Conservation (phyloP, 2,797 vertebrate species). For the Tympanoctomys barrerae region DNA sequence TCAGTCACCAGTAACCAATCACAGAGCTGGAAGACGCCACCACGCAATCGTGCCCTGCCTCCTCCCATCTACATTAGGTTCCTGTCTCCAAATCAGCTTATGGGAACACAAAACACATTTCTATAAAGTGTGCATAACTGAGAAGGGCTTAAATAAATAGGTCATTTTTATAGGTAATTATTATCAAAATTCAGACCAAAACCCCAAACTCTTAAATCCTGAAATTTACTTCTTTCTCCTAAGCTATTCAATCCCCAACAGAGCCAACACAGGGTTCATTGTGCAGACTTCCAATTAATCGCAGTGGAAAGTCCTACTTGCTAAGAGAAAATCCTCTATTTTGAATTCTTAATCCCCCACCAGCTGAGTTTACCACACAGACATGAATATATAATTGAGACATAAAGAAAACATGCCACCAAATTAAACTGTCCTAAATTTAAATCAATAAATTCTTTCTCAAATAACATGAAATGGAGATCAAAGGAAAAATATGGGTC, state of each 20-base stretch:
- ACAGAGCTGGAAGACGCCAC: neutral
- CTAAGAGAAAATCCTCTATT: constrained; percentile 81
- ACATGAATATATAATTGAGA: constrained; percentile 85
- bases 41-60: neutral
- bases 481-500: constrained; percentile 43
- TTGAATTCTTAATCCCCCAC: constrained; percentile 84
- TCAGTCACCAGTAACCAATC: neutral
- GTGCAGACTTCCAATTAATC: constrained; percentile 81
- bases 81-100: constrained; percentile 63
- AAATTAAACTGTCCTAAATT: constrained; percentile 85
- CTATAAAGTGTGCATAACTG: constrained; percentile 12
- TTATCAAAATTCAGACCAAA: constrained; percentile 69
- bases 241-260: constrained; percentile 60
- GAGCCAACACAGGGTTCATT: constrained; percentile 63
- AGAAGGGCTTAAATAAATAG: constrained; percentile 72
- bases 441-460: constrained; percentile 82
- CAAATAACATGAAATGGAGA: constrained; percentile 77
- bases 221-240: constrained; percentile 68
- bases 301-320: constrained; percentile 77
- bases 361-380: constrained; percentile 85
- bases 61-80: neutral
- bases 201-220: constrained; percentile 73
- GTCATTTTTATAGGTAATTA: constrained; percentile 72
- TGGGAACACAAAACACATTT: constrained; percentile 50
- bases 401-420: constrained; percentile 84